A percentile compares a stretch with the other conserved stretches of the same genome.
Conservation (phyloP, 2,888 invertebrate genomes). For the Drosophila helvetica region DNA sequence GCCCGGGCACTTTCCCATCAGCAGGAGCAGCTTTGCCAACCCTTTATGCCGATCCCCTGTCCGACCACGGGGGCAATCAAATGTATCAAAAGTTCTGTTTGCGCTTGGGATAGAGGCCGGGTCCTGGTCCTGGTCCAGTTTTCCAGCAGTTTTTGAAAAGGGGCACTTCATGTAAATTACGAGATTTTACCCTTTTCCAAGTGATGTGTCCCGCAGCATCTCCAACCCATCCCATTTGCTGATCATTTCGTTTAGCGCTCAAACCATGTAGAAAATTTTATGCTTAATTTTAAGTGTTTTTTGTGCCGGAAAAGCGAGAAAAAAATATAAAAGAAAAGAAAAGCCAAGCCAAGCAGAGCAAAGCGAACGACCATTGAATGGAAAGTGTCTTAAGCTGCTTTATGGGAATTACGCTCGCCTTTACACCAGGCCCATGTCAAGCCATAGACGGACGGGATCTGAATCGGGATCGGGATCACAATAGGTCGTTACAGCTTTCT, state of each 20-base stretch:
- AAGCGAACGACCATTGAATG: constrained; percentile 15
- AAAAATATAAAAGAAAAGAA: constrained; percentile 21
- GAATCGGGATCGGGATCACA: constrained; percentile 38
- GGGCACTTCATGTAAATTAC: constrained; percentile 61
- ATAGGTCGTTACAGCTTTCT: constrained; percentile 69
- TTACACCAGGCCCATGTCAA: constrained; percentile 72
- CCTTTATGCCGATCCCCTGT: constrained; percentile 26
- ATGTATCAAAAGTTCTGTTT: constrained; percentile 61
- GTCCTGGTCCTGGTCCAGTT: constrained; percentile 64
- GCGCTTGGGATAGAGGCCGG: constrained; percentile 44
- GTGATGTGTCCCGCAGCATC: neutral
- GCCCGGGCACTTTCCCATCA: constrained; percentile 45
- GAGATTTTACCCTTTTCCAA: constrained; percentile 52
- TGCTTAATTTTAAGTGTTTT: constrained; percentile 63
- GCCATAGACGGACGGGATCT: constrained; percentile 53
- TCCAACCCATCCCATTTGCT: constrained; percentile 62
- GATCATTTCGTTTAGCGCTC: constrained; percentile 61
- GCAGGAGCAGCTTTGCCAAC: constrained; percentile 46
- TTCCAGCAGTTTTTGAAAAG: constrained; percentile 36
- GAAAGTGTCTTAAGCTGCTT: constrained; percentile 76
- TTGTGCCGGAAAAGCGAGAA: constrained; percentile 63
- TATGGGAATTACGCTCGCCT: constrained; percentile 72
- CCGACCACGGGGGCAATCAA: constrained; percentile 54
- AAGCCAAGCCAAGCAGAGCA: neutral
- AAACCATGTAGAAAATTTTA: constrained; percentile 51